Base-by-base conservation (phyloP, 2,888 invertebrate species). In the Steromphala cineraria region DNA sequence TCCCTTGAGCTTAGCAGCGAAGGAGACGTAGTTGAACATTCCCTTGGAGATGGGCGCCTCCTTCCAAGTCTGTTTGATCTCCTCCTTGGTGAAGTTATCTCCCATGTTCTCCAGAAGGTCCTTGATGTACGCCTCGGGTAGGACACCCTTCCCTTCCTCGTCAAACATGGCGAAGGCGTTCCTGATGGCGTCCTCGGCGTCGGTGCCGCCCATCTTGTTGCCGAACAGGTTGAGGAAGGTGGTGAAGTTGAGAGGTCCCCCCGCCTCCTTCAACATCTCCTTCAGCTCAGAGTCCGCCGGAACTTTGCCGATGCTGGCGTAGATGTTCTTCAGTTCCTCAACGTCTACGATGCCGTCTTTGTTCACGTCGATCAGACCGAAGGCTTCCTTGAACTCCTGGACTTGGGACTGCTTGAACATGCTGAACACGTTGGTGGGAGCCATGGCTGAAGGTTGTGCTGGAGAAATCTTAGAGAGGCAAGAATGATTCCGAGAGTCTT, bases 281-380 rank as follows among this genome's bases (percentile, higher is more conserved):
- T 92, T 89, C 75, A 93, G 87, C 40, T 88, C 88, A 53, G 81
- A 83, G 80, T 92, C 92, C 67, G 87, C 82, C 24, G 92, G 92
- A 67, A 88, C 85, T 80, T 87, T 87, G 92, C 93, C 94, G 88
- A 94, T 91, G 82, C 93, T 93, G 82, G 94, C 94, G 88, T 93
- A 94, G 87, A 94, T 94, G 87, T 94, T 94, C 85, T 93, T 94
- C 84, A 94, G 91, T 88, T 94, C 94, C 76, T 91, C 90, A 87
- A 93, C 90, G 87, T 92, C 92, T 80, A 94, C 94, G 86, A 94
- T 90, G 53, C 94, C 94, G 83, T 94, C 94, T 89, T 94, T 92
- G 92, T 94, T 93, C 89, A 94, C 94, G 90, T 94, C 94, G 88
- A 94, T 94, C 93, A 94, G 94, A 83, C 94, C 94, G 91, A 94